Evolutionary conservation across 2,888 invertebrate species (phyloP).

Genomic region (Drosophila percnosoma): DNA sequence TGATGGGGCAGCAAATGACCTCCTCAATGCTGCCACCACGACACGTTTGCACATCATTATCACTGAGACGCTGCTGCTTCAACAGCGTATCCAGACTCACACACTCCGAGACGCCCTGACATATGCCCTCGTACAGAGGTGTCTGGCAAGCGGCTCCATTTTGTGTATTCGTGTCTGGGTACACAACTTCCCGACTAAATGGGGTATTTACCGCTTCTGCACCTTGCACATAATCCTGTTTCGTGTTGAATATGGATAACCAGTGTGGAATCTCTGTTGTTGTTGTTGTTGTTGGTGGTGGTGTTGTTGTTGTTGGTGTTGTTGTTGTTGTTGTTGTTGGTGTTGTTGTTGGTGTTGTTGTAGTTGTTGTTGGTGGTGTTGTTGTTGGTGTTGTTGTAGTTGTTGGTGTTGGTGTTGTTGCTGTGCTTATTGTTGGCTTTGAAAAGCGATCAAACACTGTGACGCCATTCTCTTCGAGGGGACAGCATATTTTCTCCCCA

Average conservation of each 20-base stretch:
- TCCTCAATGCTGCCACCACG: conserved; percentile 55
- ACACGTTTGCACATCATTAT: conserved; percentile 55
- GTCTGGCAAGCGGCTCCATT: conserved; percentile 40
- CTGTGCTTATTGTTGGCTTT: neutral
- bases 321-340: conserved; percentile 3
- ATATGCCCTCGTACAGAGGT: conserved; percentile 64
- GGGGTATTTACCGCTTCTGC: neutral
- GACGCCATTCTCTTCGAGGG: conserved; percentile 13
- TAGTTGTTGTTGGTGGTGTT: neutral
- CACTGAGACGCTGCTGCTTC: conserved; percentile 45
- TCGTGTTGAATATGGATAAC: conserved; percentile 62
- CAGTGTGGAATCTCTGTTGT: conserved; percentile 24
- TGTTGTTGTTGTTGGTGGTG: conserved; percentile 14
- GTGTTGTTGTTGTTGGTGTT: conserved; percentile 3
- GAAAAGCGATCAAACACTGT: neutral
- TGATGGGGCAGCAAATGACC: conserved; percentile 67
- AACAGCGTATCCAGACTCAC: conserved; percentile 43
- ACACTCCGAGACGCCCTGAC: conserved; percentile 49
- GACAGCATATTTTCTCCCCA: conserved; percentile 66
- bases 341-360: neutral
- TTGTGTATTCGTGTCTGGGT: neutral
- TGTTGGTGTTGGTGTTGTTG: neutral
- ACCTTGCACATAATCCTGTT: conserved; percentile 41
- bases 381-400: neutral
- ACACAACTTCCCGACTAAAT: neutral